Evolutionary conservation across 2,797 vertebrate species (phyloP).

Genomic region (Thaleichthys pacificus): DNA sequence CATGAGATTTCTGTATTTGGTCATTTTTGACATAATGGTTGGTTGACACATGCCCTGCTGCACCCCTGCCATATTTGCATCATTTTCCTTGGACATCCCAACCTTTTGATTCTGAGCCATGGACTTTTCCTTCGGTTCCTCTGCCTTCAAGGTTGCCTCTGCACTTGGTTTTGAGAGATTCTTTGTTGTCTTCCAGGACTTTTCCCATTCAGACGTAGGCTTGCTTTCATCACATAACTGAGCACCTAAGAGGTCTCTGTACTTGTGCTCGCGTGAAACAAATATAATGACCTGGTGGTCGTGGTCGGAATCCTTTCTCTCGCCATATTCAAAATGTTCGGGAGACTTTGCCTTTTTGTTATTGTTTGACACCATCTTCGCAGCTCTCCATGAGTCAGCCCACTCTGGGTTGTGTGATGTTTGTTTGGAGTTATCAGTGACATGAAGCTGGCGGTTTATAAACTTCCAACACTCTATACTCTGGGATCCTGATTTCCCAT

Average conservation of each 20-base stretch:
- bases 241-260: slow-evolving; percentile 21
- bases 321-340: not conserved
- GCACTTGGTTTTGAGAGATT: slow-evolving; percentile 51
- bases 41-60: not conserved
- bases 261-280: slow-evolving; percentile 21
- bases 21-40: not conserved
- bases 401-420: slow-evolving; percentile 37
- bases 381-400: slow-evolving; percentile 53
- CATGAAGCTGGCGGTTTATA: slow-evolving; percentile 42
- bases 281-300: slow-evolving; percentile 28
- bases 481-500: slow-evolving; percentile 11
- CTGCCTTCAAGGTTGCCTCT: slow-evolving; percentile 36
- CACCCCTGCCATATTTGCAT: not conserved
- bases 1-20: not conserved
- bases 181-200: slow-evolving; percentile 61
- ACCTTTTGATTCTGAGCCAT: not conserved
- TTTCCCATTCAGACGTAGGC: slow-evolving; percentile 51
- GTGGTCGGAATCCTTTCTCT: slow-evolving; percentile 7
- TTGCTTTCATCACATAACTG: slow-evolving; percentile 30
- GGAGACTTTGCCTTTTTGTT: slow-evolving; percentile 21
- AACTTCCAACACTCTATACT: slow-evolving; percentile 58
- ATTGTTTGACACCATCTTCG: slow-evolving; percentile 19
- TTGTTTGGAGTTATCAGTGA: slow-evolving; percentile 8
- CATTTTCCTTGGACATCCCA: not conserved
- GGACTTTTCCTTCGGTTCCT: slow-evolving; percentile 2